Evolutionary conservation across 1,140 invertebrate species (phyloP).

Genomic region (Neodiprion pinetum): DNA sequence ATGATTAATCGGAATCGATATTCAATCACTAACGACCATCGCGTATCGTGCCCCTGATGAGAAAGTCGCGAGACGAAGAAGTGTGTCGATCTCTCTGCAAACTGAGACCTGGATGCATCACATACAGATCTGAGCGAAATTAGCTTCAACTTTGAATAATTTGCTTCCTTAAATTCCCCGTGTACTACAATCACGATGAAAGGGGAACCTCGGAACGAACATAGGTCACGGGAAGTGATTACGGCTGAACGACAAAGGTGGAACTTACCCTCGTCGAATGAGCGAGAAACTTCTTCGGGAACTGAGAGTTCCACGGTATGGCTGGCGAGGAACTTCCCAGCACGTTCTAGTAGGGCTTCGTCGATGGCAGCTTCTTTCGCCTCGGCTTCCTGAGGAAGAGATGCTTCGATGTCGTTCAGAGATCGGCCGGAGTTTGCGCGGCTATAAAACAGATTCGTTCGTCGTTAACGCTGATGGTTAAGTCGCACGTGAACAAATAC

Average conservation of each 20-base stretch:
- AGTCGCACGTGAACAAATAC: background rate
- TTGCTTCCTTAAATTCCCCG: too few relatives aligned
- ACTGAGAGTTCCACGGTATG: constrained; percentile 81
- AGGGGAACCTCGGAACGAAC: too few relatives aligned
- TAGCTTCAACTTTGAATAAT: background rate
- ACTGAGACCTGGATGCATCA: background rate
- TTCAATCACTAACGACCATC: too few relatives aligned
- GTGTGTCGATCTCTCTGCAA: constrained; percentile 5
- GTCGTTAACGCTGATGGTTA: background rate
- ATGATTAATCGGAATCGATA: too few relatives aligned
- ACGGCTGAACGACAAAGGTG: too few relatives aligned
- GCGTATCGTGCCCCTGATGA: too few relatives aligned
- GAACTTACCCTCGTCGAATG: constrained; percentile 61
- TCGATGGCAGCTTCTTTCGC: constrained; percentile 79
- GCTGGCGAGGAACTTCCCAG: constrained; percentile 76
- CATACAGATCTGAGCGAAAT: constrained; percentile 4
- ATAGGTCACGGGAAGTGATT: too few relatives aligned
- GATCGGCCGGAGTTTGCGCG: constrained; percentile 62
- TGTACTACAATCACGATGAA: too few relatives aligned
- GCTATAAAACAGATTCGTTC: constrained; percentile 39
- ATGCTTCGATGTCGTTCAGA: constrained; percentile 62
- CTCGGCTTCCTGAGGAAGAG: constrained; percentile 71
- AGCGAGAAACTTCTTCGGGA: constrained; percentile 71
- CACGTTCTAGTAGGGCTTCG: constrained; percentile 74
- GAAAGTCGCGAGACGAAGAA: background rate